Base-by-base conservation (phyloP, 2,888 invertebrate genomes). In the Lithodes maja region DNA sequence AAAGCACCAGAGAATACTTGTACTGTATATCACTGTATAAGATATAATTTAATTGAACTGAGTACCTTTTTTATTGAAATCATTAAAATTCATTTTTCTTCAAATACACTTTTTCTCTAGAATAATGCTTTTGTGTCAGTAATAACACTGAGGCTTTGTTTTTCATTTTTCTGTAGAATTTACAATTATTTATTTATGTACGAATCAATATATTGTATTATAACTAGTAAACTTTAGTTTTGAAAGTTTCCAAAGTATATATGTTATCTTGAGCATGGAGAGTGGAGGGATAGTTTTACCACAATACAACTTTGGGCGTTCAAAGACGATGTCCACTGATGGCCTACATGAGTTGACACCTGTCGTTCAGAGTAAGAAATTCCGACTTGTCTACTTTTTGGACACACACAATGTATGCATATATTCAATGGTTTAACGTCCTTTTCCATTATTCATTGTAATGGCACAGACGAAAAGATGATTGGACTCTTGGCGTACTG, bases 21-120 rank as follows among this genome's bases (percentile, higher is more conserved):
- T 89, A 89, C 78, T 89, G 89, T 89, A 89, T 89, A 89, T 89
- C 89, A 89, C 85, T 89, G 89, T 89, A 85, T 85, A 86, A 89
- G 85, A 89, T 89, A 86, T 89, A 89, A 89, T 86, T 85, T 89
- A 89, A 89, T 86, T 82, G 89, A 89, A 86, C 85, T 68, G 78
- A 78, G 80, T 75, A 81, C 81, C 81, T 89, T 89, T 89, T 89
- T 89, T 89, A 89, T 89, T 89, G 89, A 89, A 86, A 84, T 86
- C 85, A 89, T 89, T 88, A 82, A 83, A 82, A 85, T 89, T 89
- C 81, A 33, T 89, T 85, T 89, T 86, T 89, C 85, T 89, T 85
- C 89, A 75, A 82, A 77, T 85, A 69, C 89, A 85, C 89, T 88
- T 84, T 84, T 88, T 61, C 88, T 83, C 81, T 83, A 89, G 85